A percentile compares a stretch with the other conserved stretches of the same genome.
phyloP scores from a whole-genome alignment of 1,140 invertebrate genomes.

The Luehdorfia chinensis region DNA sequence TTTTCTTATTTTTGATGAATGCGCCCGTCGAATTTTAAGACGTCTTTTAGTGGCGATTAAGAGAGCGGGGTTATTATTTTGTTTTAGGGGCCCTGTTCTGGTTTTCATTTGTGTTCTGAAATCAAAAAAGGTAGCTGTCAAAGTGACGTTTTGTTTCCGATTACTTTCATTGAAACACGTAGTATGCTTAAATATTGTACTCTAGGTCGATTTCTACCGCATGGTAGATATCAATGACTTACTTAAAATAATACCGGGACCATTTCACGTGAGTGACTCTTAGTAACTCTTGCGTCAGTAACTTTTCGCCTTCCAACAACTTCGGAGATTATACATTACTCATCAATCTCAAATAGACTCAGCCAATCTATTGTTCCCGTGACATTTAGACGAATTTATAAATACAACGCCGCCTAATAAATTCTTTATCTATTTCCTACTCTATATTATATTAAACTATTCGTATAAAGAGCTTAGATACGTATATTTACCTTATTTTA shows the following conservation, averaged over 20 bases:
- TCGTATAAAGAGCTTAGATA: no score
- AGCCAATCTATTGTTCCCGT: slow-evolving; percentile 65
- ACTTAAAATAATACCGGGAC: slow-evolving; percentile 63
- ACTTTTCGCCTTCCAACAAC: slow-evolving; percentile 52
- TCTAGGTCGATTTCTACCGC: slow-evolving; percentile 50
- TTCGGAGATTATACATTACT: slow-evolving; percentile 61
- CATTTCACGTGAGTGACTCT: slow-evolving; percentile 50
- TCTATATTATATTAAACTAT: slow-evolving; percentile 5
- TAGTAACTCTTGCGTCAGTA: slow-evolving; percentile 55
- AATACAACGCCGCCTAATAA: slow-evolving; percentile 55
- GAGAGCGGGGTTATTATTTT: slow-evolving; percentile 42
- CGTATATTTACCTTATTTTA: no score
- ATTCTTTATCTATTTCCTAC: slow-evolving; percentile 47
- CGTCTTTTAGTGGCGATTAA: slow-evolving; percentile 57
- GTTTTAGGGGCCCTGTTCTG: slow-evolving; percentile 35
- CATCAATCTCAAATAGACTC: slow-evolving; percentile 71
- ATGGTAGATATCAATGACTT: slow-evolving; percentile 69
- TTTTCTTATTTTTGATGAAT: slow-evolving; percentile 75
- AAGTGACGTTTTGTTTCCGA: slow-evolving; percentile 34
- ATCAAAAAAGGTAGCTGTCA: slow-evolving; percentile 33
- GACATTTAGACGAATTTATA: slow-evolving; percentile 72
- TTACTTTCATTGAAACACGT: slow-evolving; percentile 43
- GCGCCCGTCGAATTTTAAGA: slow-evolving; percentile 59
- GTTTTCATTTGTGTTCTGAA: slow-evolving; percentile 16
- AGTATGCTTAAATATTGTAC: slow-evolving; percentile 57